Evolutionary conservation across 2,888 invertebrate species (phyloP), one percentile per base, ranked within the genome.

Genomic region (Coecobrya sp.): DNA sequence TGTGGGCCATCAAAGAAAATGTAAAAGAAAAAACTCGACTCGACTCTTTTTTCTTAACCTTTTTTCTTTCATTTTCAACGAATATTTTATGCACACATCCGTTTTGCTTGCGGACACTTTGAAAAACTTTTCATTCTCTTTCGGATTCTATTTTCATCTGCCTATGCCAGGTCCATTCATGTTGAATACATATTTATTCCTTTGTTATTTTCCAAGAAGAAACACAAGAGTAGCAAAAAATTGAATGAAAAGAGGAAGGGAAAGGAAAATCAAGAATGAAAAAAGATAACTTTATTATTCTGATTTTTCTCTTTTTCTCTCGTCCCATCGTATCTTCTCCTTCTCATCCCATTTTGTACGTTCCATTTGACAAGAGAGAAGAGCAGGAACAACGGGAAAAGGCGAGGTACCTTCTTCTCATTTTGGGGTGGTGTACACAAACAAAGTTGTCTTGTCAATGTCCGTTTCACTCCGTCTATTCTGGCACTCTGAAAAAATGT

Each of bases 71-170:
- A 10, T 62, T 62, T 62, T 62, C 25, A 11, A 8, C 68, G 16
- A 30, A 27, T 30, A 36, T 36, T 68, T 30, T 68, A 68, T 68
- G 4, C 30, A 68, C 68, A 30, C 27, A 68, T 30, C 30, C 68
- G 68, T 68, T 59, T 65, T 68, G 30, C 30, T 30, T 30, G 68
- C 68, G 68, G 68, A 68, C 68, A 68, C 68, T 68, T 22, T 68
- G 16, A 25, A 68, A 68, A 68, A 10, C 30, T 68, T 59, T 30
- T 30, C n/a, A 30, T 30, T 16, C 27, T 27, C n/a, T 10, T 36
- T 36, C 16, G 11, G 7, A 13, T 68, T n/a, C 16, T 16, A 68
- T 25, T 62, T 62, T 25, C 10, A 22, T 22, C 25, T 10, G 49
- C 49, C 49, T 3, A 59, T 19, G 55, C n/a, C 55, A n/a, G n/a